Conservation (phyloP, 2,888 invertebrate species). For the Ariolimax columbianus region DNA sequence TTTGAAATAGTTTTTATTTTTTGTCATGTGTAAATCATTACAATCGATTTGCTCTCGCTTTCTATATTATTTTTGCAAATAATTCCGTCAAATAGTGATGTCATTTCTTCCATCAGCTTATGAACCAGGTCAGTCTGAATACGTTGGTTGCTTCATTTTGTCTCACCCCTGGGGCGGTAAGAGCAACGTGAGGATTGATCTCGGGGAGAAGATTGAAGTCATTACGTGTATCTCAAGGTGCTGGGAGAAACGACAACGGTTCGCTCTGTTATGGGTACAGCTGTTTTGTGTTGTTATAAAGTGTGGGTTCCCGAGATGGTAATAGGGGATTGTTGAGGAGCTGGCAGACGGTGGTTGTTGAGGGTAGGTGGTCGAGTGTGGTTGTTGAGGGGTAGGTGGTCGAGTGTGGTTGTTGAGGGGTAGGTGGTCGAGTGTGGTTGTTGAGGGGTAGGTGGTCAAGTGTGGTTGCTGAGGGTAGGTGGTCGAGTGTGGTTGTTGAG, state of each 20-base stretch:
- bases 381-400: not conserved
- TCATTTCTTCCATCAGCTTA: too few species aligned
- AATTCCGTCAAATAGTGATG: too few species aligned
- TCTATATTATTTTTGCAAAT: too few species aligned
- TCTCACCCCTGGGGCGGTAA: not conserved
- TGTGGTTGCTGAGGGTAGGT: not conserved
- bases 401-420: not conserved
- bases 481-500: not conserved
- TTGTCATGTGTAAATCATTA: too few species aligned
- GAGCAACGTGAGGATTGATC: not conserved
- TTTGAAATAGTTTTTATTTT: too few species aligned
- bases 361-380: too few species aligned
- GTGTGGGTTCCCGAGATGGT: too few species aligned
- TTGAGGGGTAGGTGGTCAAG: not conserved
- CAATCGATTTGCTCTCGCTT: too few species aligned
- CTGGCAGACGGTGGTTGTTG: too few species aligned
- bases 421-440: not conserved
- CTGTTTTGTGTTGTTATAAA: not conserved
- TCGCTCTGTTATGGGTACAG: not conserved
- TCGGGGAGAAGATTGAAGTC: not conserved
- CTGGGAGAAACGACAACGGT: not conserved
- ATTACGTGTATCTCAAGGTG: not conserved
- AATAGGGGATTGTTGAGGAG: too few species aligned
- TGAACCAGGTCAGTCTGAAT: not conserved
- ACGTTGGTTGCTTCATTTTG: not conserved